A percentile compares a stretch with the other conserved stretches of the same genome.
Conservation (phyloP, 1,140 invertebrate genomes). For the Rhizoglyphus robini region DNA sequence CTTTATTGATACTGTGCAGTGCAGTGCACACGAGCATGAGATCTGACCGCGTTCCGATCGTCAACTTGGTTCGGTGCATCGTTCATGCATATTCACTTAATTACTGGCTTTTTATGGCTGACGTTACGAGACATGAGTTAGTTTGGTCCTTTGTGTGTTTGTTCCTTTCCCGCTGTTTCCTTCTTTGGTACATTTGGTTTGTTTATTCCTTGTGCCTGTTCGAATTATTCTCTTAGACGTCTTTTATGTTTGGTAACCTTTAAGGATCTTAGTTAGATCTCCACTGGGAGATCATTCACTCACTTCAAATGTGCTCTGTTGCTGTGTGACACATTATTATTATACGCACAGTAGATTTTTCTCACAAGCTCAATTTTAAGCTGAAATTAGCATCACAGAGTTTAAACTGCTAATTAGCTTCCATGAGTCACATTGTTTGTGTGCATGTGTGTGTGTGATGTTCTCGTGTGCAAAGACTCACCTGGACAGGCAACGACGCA, state of each 20-base stretch:
- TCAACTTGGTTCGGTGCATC: not conserved
- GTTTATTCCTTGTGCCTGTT: not conserved
- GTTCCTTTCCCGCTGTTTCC: not conserved
- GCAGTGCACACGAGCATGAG: not conserved
- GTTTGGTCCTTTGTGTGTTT: not conserved
- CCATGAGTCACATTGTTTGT: too few relatives aligned
- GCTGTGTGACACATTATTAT: too few relatives aligned
- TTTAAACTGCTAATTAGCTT: too few relatives aligned
- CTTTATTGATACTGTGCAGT: not conserved
- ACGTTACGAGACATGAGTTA: not conserved
- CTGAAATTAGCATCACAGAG: too few relatives aligned
- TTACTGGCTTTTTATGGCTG: constrained; percentile 1
- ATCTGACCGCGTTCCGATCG: not conserved
- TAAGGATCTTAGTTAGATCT: not conserved
- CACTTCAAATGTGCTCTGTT: not conserved
- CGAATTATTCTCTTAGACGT: not conserved
- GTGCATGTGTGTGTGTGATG: too few relatives aligned
- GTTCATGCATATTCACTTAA: not conserved
- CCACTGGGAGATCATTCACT: not conserved
- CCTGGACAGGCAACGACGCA: too few relatives aligned
- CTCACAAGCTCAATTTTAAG: too few relatives aligned
- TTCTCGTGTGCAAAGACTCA: too few relatives aligned
- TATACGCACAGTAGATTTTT: too few relatives aligned
- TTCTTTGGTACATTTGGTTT: not conserved
- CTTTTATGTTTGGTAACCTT: not conserved